These are phyloP conservation scores for Chouioia cunea DNA, from an alignment of 2,888 invertebrate genomes.

Conservation along the genomic window DNA sequence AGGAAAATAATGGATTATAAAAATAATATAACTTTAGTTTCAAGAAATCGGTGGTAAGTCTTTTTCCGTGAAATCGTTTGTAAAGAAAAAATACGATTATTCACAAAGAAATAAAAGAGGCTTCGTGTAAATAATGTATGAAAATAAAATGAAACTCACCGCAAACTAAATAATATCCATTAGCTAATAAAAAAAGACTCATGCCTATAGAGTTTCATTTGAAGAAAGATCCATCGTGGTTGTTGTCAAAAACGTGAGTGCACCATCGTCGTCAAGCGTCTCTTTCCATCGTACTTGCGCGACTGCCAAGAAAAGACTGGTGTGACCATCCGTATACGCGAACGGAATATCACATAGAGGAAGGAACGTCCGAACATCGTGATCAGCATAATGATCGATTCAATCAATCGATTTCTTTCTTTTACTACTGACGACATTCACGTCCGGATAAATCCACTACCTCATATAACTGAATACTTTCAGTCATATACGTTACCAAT, in stretches of 20 bases:
- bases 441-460: conserved; percentile 3
- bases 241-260: too few species aligned
- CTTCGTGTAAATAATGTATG: too few species aligned
- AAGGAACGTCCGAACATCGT: conserved; percentile 64
- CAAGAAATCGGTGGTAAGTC: too few species aligned
- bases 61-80: too few species aligned
- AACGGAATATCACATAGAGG: conserved; percentile 64
- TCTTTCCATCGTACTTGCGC: conserved; percentile 50
- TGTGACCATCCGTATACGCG: conserved; percentile 49
- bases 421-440: conserved; percentile 6
- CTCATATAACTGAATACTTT: background rate
- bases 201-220: background rate
- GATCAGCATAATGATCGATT: conserved; percentile 63
- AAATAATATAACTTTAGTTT: too few species aligned
- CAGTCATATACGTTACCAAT: background rate
- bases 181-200: background rate
- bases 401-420: conserved; percentile 62
- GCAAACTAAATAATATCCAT: too few species aligned
- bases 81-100: too few species aligned
- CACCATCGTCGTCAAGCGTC: background rate
- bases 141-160: too few species aligned
- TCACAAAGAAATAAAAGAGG: too few species aligned
- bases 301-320: conserved; percentile 62
- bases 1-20: too few species aligned
- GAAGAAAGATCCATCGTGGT: background rate